A percentile compares a stretch with the other conserved stretches of the same genome.
phyloP scores from a whole-genome alignment of 2,113 vertebrate genomes.

The Crypturellus undulatus region DNA sequence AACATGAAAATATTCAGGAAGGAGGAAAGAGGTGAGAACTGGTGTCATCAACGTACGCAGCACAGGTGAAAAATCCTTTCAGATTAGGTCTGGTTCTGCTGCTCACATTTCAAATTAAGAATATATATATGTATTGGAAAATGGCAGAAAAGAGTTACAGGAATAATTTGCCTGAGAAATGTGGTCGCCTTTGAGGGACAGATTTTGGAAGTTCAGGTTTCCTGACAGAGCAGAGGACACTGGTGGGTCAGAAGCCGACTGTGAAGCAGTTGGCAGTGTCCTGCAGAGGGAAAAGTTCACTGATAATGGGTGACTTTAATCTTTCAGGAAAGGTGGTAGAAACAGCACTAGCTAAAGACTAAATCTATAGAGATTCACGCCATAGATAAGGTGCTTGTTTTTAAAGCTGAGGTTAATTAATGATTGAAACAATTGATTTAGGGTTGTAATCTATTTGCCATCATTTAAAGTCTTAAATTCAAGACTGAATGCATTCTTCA shows the following conservation, averaged over 20 bases:
- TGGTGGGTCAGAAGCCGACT: not conserved
- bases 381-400: not conserved
- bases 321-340: not conserved
- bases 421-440: not conserved
- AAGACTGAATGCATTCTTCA: not conserved
- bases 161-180: not conserved
- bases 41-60: not conserved
- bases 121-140: not conserved
- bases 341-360: not conserved
- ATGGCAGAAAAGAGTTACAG: not conserved
- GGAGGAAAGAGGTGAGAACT: not conserved
- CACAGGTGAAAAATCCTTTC: not conserved
- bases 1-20: not conserved
- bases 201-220: not conserved
- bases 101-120: not conserved
- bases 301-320: not conserved
- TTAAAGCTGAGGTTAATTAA: not conserved
- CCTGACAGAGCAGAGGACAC: not conserved
- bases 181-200: no score
- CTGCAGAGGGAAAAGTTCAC: not conserved
- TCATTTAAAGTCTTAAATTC: not conserved
- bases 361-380: not conserved
- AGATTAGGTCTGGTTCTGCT: not conserved
- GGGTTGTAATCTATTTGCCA: not conserved
- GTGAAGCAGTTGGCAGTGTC: not conserved